A percentile compares a stretch with the other conserved stretches of the same genome.
Conservation (phyloP, 2,888 invertebrate species). For the Hymenopus coronatus region DNA sequence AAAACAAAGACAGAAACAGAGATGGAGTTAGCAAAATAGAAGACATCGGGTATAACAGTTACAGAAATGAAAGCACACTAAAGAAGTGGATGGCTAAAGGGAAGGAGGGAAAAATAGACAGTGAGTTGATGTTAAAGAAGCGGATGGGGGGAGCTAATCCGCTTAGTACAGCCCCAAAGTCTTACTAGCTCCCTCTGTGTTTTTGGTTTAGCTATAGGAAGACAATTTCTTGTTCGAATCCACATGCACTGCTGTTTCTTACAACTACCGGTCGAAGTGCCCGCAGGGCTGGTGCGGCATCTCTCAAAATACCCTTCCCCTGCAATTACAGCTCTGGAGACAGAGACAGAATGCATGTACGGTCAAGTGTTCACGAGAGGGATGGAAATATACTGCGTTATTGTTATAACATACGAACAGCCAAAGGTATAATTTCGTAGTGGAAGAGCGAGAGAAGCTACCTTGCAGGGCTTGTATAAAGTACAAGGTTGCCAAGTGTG, state of each 20-base stretch:
- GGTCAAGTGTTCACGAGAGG: background rate
- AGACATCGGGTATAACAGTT: background rate
- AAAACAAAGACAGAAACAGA: background rate
- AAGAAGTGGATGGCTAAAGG: background rate
- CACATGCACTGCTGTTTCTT: background rate
- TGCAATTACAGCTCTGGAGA: constrained; percentile 19
- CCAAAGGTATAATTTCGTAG: constrained; percentile 26
- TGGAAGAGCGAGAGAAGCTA: background rate
- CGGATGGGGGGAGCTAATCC: constrained; percentile 9
- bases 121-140: background rate
- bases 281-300: background rate
- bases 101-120: background rate
- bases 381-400: background rate
- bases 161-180: constrained; percentile 24
- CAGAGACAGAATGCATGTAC: constrained; percentile 1
- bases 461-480: constrained; percentile 8
- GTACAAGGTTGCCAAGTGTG: constrained; percentile 27
- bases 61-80: constrained; percentile 13
- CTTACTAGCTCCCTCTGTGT: background rate
- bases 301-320: background rate
- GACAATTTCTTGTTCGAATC: background rate
- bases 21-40: background rate
- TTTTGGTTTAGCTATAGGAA: constrained; percentile 5
- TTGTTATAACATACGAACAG: background rate
- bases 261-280: background rate